Evolutionary conservation across 1,140 invertebrate genomes (phyloP), one percentile per base, ranked within the genome.

Genomic region (Stenopsyche tienmushanensis): DNA sequence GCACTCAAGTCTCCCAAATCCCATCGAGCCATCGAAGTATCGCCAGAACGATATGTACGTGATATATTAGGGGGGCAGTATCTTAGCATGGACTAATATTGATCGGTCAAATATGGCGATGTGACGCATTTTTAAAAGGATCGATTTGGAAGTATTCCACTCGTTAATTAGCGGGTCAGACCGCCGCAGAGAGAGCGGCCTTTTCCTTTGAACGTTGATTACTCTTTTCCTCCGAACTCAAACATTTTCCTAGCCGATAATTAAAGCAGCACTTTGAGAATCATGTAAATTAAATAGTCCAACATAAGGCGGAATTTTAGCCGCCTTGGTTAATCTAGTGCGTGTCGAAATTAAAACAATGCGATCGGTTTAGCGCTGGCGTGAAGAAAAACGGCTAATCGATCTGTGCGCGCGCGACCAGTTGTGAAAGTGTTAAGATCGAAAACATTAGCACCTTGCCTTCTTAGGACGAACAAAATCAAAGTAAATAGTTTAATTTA

Each of bases 301-400:
- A 47, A 47, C 44, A 47, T 5, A 8, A 15, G 44, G 29, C 5
- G 13, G 5, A 5, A 34, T 34, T 34, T 34, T 34, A 34, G 29
- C 13, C 13, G 29, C 29, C 13, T 34, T 7, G 29, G 29, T 34
- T 34, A 34, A 34, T 34, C 13, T 5, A 34, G 29, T 7, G 29
- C 29, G 54, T 57, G 54, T 57, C 34, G 54, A 57, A 57, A 57
- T 26, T 29, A 21, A 47, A 60, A 60, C 57, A 60, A 60, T 39
- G 57, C 41, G 57, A 29, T 47, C 42, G 23, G 15, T 54, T 13
- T 49, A 17, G 13, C 3, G 41, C 18, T 44, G n/a, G n/a, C 41
- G 13, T 15, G n/a, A n/a, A n/a, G n/a, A n/a, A n/a, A n/a, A n/a
- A n/a, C n/a, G n/a, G n/a, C n/a, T n/a, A n/a, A n/a, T n/a, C n/a